phyloP scores from a whole-genome alignment of 2,888 invertebrate genomes.

The Archips crataeganus region DNA sequence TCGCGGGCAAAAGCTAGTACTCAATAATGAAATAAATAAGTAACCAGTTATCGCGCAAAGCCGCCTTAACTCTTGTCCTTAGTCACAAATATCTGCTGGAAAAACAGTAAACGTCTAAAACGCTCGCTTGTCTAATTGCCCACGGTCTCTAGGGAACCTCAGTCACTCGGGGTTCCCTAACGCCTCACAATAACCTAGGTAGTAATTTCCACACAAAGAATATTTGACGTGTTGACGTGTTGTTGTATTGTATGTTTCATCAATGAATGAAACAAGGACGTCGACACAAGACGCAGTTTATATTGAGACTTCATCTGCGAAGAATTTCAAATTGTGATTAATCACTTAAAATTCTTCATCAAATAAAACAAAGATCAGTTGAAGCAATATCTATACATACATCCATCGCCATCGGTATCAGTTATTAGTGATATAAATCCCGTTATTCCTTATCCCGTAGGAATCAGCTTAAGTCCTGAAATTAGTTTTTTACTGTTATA shows the following conservation, averaged over 20 bases:
- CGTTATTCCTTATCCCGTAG: no score
- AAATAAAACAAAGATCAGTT: no score
- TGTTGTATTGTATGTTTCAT: neutral
- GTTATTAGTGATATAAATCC: no score
- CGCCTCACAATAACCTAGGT: neutral
- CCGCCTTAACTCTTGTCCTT: slow-evolving; percentile 23
- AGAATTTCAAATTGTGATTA: neutral
- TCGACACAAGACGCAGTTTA: neutral
- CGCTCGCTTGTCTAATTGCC: slow-evolving; percentile 8
- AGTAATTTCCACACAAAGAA: neutral
- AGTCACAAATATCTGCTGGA: neutral
- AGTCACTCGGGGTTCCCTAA: slow-evolving; percentile 18
- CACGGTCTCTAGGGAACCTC: slow-evolving; percentile 31
- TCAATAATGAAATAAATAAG: neutral
- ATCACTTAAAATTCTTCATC: neutral
- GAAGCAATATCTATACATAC: no score
- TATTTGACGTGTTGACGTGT: neutral
- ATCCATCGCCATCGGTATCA: no score
- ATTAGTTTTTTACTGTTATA: no score
- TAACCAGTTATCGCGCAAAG: neutral
- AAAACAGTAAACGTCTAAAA: slow-evolving; percentile 12
- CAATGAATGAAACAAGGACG: neutral
- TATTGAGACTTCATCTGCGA: neutral
- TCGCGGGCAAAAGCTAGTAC: no score
- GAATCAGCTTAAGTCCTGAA: no score